Evolutionary conservation across 1,140 invertebrate genomes (phyloP).

Genomic region (Doryteuthis pealeii): DNA sequence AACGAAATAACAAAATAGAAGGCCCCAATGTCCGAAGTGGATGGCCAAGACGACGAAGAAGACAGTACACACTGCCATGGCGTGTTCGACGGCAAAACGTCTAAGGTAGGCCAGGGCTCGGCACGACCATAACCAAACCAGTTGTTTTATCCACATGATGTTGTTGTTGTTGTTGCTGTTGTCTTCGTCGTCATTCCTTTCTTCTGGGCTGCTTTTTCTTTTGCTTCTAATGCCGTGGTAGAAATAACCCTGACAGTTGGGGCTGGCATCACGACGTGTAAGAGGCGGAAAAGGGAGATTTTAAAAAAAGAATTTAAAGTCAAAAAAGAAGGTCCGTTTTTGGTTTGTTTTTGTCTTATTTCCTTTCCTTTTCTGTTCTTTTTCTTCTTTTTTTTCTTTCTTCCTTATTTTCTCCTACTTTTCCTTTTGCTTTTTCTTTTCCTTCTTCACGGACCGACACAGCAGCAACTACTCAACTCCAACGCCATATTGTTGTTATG

Average conservation of each 20-base stretch:
- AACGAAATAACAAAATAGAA: background rate
- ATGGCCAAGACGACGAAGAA: constrained; percentile 1
- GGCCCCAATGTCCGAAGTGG: background rate
- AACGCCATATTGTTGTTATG: background rate
- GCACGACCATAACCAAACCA: background rate
- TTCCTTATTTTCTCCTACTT: background rate
- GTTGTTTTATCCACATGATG: constrained; percentile 22
- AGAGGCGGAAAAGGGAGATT: constrained; percentile 20
- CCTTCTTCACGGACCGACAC: background rate
- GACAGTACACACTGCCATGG: background rate
- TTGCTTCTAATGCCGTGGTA: background rate
- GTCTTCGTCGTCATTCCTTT: constrained; percentile 8
- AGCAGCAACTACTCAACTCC: too few relatives aligned
- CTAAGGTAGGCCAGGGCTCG: background rate
- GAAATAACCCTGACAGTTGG: constrained; percentile 20
- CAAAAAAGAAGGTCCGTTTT: background rate
- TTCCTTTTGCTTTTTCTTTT: background rate
- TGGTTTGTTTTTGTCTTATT: background rate
- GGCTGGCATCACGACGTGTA: constrained; percentile 17
- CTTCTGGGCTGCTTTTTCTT: constrained; percentile 9
- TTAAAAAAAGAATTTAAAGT: too few relatives aligned
- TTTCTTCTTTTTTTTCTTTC: background rate
- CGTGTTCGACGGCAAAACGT: background rate
- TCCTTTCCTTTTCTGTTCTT: background rate
- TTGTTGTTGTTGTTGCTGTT: constrained; percentile 23